Conservation (phyloP, 1,140 invertebrate species). For the Drosophila athabasca region DNA sequence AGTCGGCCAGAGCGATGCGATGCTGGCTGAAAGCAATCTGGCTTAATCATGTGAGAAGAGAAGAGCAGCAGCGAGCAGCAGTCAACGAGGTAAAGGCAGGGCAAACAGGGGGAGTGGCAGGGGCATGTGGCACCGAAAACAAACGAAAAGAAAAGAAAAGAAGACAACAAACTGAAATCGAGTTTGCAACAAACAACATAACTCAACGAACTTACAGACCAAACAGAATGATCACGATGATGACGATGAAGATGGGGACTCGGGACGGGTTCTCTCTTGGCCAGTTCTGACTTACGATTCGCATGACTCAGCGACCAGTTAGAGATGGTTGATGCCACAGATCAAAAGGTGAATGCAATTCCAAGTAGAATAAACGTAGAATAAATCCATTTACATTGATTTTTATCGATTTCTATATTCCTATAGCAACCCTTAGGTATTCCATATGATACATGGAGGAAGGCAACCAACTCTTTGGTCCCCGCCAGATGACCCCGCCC, state of each 20-base stretch:
- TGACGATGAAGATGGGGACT: constrained; percentile 4
- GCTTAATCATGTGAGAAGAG: constrained; percentile 80
- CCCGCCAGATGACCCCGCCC: too few species aligned
- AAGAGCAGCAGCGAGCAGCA: constrained; percentile 13
- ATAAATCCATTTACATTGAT: too few species aligned
- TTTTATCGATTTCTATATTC: too few species aligned
- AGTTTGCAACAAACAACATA: constrained; percentile 57
- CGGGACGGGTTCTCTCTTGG: constrained; percentile 55
- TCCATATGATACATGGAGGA: too few species aligned
- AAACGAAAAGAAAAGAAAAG: constrained; percentile 57
- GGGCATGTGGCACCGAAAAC: constrained; percentile 47
- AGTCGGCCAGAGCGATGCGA: constrained; percentile 38
- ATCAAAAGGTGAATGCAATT: constrained; percentile 24
- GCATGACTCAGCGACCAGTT: constrained; percentile 66
- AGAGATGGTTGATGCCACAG: constrained; percentile 11
- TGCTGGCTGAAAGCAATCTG: constrained; percentile 74
- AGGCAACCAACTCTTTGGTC: too few species aligned
- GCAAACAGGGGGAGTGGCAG: constrained; percentile 25
- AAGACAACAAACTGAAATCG: constrained; percentile 60
- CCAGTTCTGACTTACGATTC: too few species aligned
- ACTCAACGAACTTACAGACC: constrained; percentile 12
- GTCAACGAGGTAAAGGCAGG: constrained; percentile 33
- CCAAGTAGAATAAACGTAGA: too few species aligned
- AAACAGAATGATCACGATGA: not conserved
- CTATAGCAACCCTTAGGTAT: too few species aligned